Evolutionary conservation across 2,888 invertebrate genomes (phyloP).

Genomic region (Alviniconcha strummeri): DNA sequence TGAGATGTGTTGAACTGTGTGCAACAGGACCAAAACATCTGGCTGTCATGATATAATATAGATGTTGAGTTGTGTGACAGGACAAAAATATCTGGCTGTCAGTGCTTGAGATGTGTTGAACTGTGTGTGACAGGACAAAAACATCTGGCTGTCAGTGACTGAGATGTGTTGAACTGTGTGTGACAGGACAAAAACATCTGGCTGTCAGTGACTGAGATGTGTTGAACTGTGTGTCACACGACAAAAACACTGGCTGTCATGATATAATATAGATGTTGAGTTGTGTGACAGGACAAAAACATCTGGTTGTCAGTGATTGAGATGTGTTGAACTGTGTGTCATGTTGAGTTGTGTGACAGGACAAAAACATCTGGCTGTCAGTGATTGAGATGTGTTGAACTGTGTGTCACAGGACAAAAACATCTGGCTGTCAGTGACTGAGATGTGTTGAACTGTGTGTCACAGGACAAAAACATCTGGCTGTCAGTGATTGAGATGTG

Average conservation of each 20-base stretch:
- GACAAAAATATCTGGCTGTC: constrained; percentile 90
- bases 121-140: constrained; percentile 78
- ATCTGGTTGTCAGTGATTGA: constrained; percentile 75
- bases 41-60: constrained; percentile 78
- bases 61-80: constrained; percentile 50
- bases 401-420: constrained; percentile 81
- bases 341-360: not conserved
- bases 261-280: constrained; percentile 80
- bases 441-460: not conserved
- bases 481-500: not conserved
- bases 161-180: not conserved
- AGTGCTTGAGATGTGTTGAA: not conserved
- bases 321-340: not conserved
- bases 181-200: not conserved
- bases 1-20: constrained; percentile 78
- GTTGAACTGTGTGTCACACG: not conserved
- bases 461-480: not conserved
- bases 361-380: not conserved
- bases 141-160: constrained; percentile 68
- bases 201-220: not conserved
- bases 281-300: constrained; percentile 82
- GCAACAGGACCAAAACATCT: constrained; percentile 86
- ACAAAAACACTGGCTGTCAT: not conserved
- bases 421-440: constrained; percentile 84
- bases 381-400: constrained; percentile 80